Conservation (phyloP, 2,797 vertebrate genomes). For the Eospalax fontanierii region DNA sequence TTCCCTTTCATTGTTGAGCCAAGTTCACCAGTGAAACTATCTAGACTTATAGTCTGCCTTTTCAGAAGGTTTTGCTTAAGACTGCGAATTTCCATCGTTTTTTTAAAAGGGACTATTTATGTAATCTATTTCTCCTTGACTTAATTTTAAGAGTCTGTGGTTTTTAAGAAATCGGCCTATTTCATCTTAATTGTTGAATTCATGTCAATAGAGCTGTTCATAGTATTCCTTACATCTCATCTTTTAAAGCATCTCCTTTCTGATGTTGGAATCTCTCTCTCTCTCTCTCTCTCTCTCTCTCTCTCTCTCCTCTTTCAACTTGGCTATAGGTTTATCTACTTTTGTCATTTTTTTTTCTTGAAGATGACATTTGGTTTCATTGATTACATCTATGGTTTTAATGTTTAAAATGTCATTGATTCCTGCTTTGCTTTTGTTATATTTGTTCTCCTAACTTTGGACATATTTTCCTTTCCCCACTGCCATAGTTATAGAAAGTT, state of each 20-base stretch:
- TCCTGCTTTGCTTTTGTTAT: not conserved
- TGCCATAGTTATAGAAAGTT: not conserved
- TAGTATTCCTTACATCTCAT: not conserved
- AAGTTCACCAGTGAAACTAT: slow-evolving; percentile 42
- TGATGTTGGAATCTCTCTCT: not conserved
- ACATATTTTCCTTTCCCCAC: not conserved
- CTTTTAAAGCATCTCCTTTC: not conserved
- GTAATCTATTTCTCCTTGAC: slow-evolving; percentile 1
- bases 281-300: not conserved
- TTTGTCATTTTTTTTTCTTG: slow-evolving; percentile 5
- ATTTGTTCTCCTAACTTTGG: not conserved
- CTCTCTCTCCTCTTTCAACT: not conserved
- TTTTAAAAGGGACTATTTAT: not conserved
- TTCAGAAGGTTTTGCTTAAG: slow-evolving; percentile 1
- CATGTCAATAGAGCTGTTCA: not conserved
- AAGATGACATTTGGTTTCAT: not conserved
- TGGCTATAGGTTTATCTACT: not conserved
- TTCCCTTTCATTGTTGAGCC: slow-evolving; percentile 23
- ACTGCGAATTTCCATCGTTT: slow-evolving; percentile 5
- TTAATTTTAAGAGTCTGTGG: slow-evolving; percentile 3
- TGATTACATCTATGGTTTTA: not conserved
- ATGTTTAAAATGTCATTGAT: not conserved
- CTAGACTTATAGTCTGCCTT: not conserved
- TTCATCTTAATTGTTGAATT: slow-evolving; percentile 18
- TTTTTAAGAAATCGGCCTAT: slow-evolving; percentile 36